Evolutionary conservation across 2,888 invertebrate genomes (phyloP), one percentile per base, ranked within the genome.

Genomic region (Andricus quercusramuli): DNA sequence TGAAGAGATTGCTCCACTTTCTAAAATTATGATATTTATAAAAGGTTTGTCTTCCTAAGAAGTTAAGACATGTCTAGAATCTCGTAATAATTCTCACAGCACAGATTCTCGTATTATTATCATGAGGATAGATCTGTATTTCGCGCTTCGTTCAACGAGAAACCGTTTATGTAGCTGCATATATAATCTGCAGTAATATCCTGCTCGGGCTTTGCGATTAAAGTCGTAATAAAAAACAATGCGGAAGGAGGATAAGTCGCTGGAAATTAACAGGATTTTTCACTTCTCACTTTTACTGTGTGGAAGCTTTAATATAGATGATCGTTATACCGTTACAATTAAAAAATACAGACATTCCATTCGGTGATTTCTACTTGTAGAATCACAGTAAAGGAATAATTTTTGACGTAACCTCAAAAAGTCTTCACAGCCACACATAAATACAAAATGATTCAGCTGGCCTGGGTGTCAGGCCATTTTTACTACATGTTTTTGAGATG

Each of bases 141-240:
- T 51, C 32, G 29, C 25, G 70, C 51, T 29, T 15, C 70, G 13
- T 70, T 70, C 32, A 70, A 51, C 51, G 29, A 70, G 70, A 70
- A 68, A 51, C 51, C 70, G 32, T 56, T 70, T 70, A n/a, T 70
- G 51, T 51, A n/a, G 32, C 29, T 70, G 25, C 51, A 17, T 6
- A 3, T 25, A 70, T 70, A 70, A 70, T 70, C 32, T 51, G 32
- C 29, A 70, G 70, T 70, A 70, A 70, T 70, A 70, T 70, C 9
- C 22, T 68, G 44, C 68, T 70, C 70, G 70, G 29, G 70, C 47
- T 70, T 70, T 6, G 32, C 51, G 70, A 56, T 70, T 70, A 32
- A 56, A 70, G 70, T 70, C 70, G n/a, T 56, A 70, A 70, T 56
- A 70, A 51, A 51, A 70, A 70, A 70, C 70, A 51, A 32, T 56